phyloP scores from a whole-genome alignment of 2,113 vertebrate genomes.

The Heterotis niloticus region DNA sequence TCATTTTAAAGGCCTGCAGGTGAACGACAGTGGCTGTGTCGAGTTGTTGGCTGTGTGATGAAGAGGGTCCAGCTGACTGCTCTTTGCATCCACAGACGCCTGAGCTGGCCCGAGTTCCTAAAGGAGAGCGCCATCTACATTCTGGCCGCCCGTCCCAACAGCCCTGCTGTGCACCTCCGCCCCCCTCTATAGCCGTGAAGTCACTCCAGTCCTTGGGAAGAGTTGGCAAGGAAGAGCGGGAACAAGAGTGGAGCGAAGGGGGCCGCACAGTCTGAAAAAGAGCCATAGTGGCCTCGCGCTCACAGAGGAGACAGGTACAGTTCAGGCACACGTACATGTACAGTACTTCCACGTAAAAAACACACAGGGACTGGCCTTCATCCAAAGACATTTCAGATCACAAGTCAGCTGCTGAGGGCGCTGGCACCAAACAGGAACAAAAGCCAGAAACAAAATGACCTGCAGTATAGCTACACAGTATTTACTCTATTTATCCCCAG shows the following conservation, averaged over 20 bases:
- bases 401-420: not conserved
- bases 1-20: not conserved
- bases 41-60: not conserved
- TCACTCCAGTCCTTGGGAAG: conserved; percentile 5
- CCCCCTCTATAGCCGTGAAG: conserved; percentile 68
- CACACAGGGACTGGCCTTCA: not conserved
- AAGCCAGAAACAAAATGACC: not conserved
- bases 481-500: conserved; percentile 8
- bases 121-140: conserved; percentile 81
- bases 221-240: not conserved
- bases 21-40: not conserved
- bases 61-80: not conserved
- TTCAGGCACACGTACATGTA: not conserved
- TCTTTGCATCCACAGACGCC: conserved; percentile 55
- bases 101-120: conserved; percentile 81
- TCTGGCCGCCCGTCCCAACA: conserved; percentile 87
- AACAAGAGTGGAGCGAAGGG: not conserved
- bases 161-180: conserved; percentile 82
- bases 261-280: not conserved
- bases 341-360: not conserved
- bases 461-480: not conserved
- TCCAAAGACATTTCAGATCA: conserved; percentile 6
- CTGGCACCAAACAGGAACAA: conserved; percentile 15
- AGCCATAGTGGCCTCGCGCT: not conserved
- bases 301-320: not conserved